A percentile compares a stretch with the other conserved stretches of the same genome.
These are phyloP conservation scores for Drosophila insularis DNA, from an alignment of 1,140 invertebrate genomes.

Conservation along the genomic window DNA sequence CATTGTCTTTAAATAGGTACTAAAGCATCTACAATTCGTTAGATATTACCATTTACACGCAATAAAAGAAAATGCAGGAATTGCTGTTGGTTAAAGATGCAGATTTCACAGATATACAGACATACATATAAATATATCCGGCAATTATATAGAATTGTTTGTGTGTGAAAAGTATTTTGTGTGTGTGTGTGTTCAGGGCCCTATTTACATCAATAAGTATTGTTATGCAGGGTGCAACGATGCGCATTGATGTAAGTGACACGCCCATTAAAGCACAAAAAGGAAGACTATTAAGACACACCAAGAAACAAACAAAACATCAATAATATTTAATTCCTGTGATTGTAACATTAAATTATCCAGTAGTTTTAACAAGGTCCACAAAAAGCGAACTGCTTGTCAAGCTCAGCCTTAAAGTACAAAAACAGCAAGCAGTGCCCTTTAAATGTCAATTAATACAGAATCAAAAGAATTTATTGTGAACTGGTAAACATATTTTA, in stretches of 20 bases:
- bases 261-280: slow-evolving; percentile 24
- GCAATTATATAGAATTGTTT: slow-evolving; percentile 64
- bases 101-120: slow-evolving; percentile 29
- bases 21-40: not conserved
- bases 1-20: slow-evolving; percentile 39
- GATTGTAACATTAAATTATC: not conserved
- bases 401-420: not conserved
- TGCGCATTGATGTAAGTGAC: slow-evolving; percentile 26
- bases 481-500: too few species aligned
- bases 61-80: slow-evolving; percentile 43
- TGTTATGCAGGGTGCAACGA: slow-evolving; percentile 47
- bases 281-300: not conserved
- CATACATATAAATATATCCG: slow-evolving; percentile 16
- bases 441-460: too few species aligned
- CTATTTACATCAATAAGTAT: slow-evolving; percentile 71
- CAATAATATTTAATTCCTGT: not conserved
- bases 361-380: not conserved
- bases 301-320: not conserved
- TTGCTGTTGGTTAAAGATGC: slow-evolving; percentile 2
- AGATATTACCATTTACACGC: slow-evolving; percentile 53
- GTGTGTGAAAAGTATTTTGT: slow-evolving; percentile 44
- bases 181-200: slow-evolving; percentile 27
- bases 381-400: not conserved
- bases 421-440: too few species aligned
- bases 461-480: too few species aligned